Evolutionary conservation across 2,797 vertebrate genomes (phyloP).

Genomic region (Enteromius trimaculatus): DNA sequence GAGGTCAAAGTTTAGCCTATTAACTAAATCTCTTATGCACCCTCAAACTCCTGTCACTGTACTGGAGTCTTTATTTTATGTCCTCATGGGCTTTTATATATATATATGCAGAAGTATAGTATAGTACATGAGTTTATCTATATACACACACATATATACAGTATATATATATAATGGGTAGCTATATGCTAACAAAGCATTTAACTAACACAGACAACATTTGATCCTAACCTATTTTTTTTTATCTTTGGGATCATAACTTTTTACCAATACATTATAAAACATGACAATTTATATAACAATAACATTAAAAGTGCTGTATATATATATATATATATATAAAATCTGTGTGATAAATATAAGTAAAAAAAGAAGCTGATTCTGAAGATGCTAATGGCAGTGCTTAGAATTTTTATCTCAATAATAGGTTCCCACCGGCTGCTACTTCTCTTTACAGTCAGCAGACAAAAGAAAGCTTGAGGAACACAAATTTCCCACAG

Average conservation of each 20-base stretch:
- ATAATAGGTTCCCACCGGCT: constrained; percentile 40
- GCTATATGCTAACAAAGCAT: background rate
- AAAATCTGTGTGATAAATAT: background rate
- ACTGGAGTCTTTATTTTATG: background rate
- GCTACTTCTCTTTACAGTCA: constrained; percentile 44
- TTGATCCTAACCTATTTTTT: background rate
- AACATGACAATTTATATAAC: background rate
- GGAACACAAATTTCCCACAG: constrained; percentile 59
- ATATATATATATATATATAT: background rate
- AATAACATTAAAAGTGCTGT: background rate
- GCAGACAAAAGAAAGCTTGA: constrained; percentile 48
- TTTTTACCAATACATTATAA: background rate
- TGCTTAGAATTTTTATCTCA: constrained; percentile 23
- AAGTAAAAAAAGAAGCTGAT: background rate
- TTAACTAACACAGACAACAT: background rate
- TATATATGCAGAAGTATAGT: too few relatives aligned
- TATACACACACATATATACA: too few relatives aligned
- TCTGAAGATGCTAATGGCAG: constrained; percentile 36
- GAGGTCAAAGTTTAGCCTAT: background rate
- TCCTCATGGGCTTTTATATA: background rate
- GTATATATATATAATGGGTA: too few relatives aligned
- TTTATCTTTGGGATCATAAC: background rate
- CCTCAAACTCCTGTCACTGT: background rate
- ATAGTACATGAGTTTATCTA: too few relatives aligned
- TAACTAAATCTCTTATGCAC: constrained; percentile 1